Base-by-base conservation (phyloP, 2,113 vertebrate species). In the Mugil cephalus region DNA sequence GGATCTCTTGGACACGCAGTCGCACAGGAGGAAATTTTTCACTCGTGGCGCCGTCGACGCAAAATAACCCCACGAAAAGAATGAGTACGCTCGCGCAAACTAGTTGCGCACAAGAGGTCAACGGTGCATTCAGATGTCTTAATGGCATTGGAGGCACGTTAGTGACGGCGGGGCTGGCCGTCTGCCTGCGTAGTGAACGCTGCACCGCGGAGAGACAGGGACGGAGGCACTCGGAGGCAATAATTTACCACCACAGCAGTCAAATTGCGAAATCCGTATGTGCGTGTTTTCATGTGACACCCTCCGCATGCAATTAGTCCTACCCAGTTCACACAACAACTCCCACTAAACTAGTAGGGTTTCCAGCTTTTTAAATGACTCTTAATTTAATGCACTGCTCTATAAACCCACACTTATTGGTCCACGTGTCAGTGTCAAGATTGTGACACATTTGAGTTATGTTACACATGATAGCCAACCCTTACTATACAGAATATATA, bases 241-340 rank as follows among this genome's bases (percentile, higher is more conserved):
- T 87, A 61, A 86, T 89, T 91, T 67, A 83, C 69, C 74, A 82
- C 60, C 79, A 35, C 66, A 55, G 81, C 82, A 83, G 83, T 88
- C 85, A 89, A 77, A 91, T 84, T 87, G 84, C 87, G 88, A 91
- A 90, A 89, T 85, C 63, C 82, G 77, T 86, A 68, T 3, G 79
- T 77, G 85, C 69, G 67, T 69, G 79, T 76, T 81, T 84, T 66
- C 74, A 79, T 61, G 84, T 86, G 80, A 86, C 85, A 72, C 69
- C 19, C 42, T 71, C 64, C 19, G 72, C 54, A 59, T 53, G 2
- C 63, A 61, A 51, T 68, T 65, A 68, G 42, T 38, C 18, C 45
- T 4, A 5, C 47, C 56, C 68, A 54, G 18, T 56, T 39, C 61
- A 65, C 39, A 47, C 48, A 81, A 35, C 59, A 46, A 38, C 14